Base-by-base conservation (phyloP, 2,888 invertebrate species). In the Xanthia icteritia region DNA sequence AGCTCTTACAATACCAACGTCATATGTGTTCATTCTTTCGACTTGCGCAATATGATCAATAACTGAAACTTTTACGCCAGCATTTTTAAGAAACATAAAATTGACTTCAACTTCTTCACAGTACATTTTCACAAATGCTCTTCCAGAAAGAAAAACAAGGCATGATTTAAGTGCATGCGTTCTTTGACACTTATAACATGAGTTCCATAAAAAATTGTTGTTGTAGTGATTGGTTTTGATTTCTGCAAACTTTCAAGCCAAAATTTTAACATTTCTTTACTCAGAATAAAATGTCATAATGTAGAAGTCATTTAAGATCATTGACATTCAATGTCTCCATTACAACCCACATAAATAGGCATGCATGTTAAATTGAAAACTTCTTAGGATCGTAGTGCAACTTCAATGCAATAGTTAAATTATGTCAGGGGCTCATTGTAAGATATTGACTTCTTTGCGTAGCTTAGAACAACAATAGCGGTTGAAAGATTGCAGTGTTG, bases 381-480 rank as follows among this genome's bases (percentile, higher is more conserved):
- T 48, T 66, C 31, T 54, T 61, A 60, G n/a, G 56, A 70, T 73
- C 11, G 27, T 23, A n/a, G 36, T 51, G 36, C 63, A 73, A 60
- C 27, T 23, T 70, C 66, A 60, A 75, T 69, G 54, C 48, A 70
- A 67, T n/a, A 11, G 63, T 63, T 74, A 42, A 63, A 73, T 76
- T n/a, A 73, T 84, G 85, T 71, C 81, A 84, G 63, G 76, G 76
- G 56, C 81, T 66, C 63, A 69, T 72, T 69, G 56, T 73, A 74
- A 70, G 80, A 74, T 48, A 83, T 71, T 39, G 71, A 61, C 42
- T 84, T 65, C 71, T 74, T 71, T 58, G 31, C 70, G 27, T 68
- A 36, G 70, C 54, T 74, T 42, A 74, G 31, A 23, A 58, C 20
- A 60, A 74, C 74, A 84, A 83, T 79, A n/a, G 70, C 45, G 36